Conservation (phyloP, 2,113 vertebrate genomes). For the Ardeotis arabs region DNA sequence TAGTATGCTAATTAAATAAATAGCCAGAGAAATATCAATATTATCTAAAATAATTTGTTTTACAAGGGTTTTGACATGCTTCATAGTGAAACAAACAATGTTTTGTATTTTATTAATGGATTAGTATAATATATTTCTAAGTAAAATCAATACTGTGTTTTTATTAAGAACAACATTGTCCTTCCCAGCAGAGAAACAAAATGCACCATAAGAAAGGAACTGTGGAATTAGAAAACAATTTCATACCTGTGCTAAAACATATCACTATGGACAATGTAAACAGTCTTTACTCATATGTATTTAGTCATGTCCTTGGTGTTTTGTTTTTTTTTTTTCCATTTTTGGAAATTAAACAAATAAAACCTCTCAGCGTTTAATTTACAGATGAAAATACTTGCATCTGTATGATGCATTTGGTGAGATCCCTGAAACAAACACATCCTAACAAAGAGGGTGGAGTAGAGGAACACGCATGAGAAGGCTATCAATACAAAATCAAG, state of each 20-base stretch:
- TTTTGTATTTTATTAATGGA: conserved; percentile 3
- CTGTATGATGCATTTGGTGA: background rate
- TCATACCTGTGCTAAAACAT: background rate
- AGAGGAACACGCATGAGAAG: background rate
- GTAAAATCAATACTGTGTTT: conserved; percentile 22
- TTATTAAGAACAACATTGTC: background rate
- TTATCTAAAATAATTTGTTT: background rate
- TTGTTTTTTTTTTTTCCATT: no score
- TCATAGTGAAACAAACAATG: background rate
- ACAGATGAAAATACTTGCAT: background rate
- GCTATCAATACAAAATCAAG: background rate
- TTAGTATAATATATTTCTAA: conserved; percentile 16
- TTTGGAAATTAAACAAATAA: no score
- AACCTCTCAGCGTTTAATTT: background rate
- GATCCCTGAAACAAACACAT: background rate
- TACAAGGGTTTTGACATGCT: conserved; percentile 7
- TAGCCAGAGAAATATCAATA: conserved; percentile 4
- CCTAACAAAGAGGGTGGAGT: background rate
- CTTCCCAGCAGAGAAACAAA: background rate
- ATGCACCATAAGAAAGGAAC: background rate
- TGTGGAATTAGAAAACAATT: background rate
- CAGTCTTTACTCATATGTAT: fast-evolving
- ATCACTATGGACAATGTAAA: background rate
- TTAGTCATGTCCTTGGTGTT: background rate
- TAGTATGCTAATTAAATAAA: background rate